Percentiles rank a stretch among this genome's conserved stretches.
These are phyloP conservation scores for Garra rufa DNA, from an alignment of 2,113 vertebrate species.

Conservation along the genomic window DNA sequence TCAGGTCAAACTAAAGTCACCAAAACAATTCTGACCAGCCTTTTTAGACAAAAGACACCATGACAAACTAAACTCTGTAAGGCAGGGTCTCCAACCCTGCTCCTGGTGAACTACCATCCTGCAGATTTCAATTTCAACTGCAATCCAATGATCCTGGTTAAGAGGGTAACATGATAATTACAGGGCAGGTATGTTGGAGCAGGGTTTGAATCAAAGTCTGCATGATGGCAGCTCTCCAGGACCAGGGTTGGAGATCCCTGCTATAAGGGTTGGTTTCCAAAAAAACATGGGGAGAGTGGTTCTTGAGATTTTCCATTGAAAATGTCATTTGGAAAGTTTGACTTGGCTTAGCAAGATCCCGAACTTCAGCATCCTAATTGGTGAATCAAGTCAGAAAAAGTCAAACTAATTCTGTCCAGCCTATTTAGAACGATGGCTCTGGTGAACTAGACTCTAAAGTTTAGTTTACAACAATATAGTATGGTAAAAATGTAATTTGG, in stretches of 20 bases:
- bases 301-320: too few species aligned
- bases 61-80: not conserved
- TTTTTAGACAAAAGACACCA: not conserved
- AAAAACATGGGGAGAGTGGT: not conserved
- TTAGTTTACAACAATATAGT: too few species aligned
- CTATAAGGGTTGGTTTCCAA: not conserved
- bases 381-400: too few species aligned
- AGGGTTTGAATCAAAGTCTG: not conserved
- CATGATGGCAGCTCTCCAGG: not conserved
- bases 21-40: not conserved
- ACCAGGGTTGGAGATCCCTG: not conserved
- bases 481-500: too few species aligned
- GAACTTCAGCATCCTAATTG: not conserved
- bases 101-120: too few species aligned
- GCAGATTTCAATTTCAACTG: not conserved
- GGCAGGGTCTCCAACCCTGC: too few species aligned
- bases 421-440: too few species aligned
- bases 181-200: not conserved
- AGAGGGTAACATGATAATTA: not conserved
- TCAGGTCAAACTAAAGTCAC: not conserved
- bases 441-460: not conserved
- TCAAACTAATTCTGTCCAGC: too few species aligned
- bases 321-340: conserved; percentile 10
- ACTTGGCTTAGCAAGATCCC: conserved; percentile 6
- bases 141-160: not conserved